Evolutionary conservation across 2,888 invertebrate species (phyloP), one percentile per base, ranked within the genome.

Genomic region (Aethes cnicana): DNA sequence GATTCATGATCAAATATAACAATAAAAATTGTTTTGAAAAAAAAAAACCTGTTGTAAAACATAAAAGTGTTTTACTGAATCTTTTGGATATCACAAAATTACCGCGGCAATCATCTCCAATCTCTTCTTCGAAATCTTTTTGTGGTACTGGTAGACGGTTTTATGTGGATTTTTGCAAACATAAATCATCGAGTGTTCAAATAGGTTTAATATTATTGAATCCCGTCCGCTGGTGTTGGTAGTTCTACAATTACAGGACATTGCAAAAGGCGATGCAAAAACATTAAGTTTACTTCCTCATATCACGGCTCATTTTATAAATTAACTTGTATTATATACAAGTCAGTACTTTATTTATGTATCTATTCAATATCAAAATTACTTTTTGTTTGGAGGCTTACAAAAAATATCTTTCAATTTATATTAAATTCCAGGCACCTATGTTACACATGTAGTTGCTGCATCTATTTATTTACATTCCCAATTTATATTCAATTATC

Each of bases 341-440:
- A 39, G 46, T 28, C 23, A 30, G 42, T 48, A 49, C 44, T 54
- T 37, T 55, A 62, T 60, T 65, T 63, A 56, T 54, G 56, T 64
- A 64, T 66, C 47, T 53, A 53, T 68, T 68, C 61, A 68, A 62
- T 69, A 69, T 66, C 54, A 61, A 68, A 63, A 62, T 67, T 56
- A 57, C 62, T 63, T 61, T 59, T 60, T 59, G 65, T 59, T 66
- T 68, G 72, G 68, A 77, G 75, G 66, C 62, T 64, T 80, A 82
- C 81, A 77, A 86, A 79, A 86, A 80, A 84, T 84, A 86, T 77
- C 47, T 62, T 66, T 68, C 75, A 32, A 47, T 42, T 35, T 63
- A 71, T 77, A 64, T 79, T 75, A 77, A 68, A 72, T 74, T 79
- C 79, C 76, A 87, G 87, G 87, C 87, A 88, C 84, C 81, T 73